These are phyloP conservation scores for Eulemur albifrons DNA, from an alignment of 2,797 vertebrate species.

Conservation along the genomic window DNA sequence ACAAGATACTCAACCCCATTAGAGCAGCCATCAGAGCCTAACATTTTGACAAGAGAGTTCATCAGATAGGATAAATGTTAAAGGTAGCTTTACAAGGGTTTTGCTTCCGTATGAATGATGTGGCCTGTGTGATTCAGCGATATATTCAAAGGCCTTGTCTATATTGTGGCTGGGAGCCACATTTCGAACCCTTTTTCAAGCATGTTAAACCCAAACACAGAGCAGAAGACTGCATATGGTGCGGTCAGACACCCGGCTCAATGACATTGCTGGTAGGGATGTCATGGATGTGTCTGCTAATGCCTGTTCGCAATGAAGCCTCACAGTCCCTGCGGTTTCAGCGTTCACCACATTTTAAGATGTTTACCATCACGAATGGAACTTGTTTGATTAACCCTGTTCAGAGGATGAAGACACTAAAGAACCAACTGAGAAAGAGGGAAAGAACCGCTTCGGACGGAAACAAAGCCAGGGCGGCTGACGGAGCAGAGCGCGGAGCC, in stretches of 20 bases:
- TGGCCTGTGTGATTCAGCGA: neutral
- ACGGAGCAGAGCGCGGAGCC: fast-evolving
- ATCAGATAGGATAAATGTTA: slow-evolving; percentile 17
- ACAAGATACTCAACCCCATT: neutral
- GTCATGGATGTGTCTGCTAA: neutral
- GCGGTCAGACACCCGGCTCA: neutral
- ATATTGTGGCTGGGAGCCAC: neutral
- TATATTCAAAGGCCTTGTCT: neutral
- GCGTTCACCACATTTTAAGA: neutral
- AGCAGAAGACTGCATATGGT: neutral
- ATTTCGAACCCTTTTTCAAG: slow-evolving; percentile 3
- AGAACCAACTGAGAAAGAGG: neutral
- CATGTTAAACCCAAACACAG: neutral
- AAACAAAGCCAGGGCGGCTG: neutral
- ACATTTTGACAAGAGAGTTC: neutral
- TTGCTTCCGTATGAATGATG: neutral
- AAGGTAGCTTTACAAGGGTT: slow-evolving; percentile 1
- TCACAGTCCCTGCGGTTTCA: neutral
- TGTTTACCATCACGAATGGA: neutral
- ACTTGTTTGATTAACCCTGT: neutral
- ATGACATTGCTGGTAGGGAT: neutral
- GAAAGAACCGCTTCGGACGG: neutral
- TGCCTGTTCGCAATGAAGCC: neutral
- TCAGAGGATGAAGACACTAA: neutral
- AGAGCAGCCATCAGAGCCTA: neutral